Evolutionary conservation across 2,113 vertebrate genomes (phyloP), one percentile per base, ranked within the genome.

Genomic region (Poecile atricapillus): DNA sequence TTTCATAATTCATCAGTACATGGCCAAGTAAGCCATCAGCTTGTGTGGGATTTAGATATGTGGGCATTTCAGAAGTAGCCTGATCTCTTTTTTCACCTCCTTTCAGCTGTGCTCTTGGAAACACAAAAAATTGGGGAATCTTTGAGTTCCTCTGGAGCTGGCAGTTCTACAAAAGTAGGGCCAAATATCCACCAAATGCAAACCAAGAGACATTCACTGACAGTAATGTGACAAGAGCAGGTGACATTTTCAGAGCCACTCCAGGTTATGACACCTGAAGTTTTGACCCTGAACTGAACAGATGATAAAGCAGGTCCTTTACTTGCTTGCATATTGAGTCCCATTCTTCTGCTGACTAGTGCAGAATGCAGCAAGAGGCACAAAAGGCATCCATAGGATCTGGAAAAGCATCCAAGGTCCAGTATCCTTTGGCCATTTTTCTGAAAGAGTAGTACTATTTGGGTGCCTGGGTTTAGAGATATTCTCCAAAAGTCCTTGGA

Each of bases 41-140:
- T 56, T 73, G 17, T 49, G 16, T 31, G 13, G 1, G 3, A 37
- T 43, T 82, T 50, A 64, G 17, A 19, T 44, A 22, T 1, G 4
- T 20, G 5, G 13, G 9, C 8, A 27, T 80, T 94, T 79, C 20
- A 73, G 31, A 76, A 76, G 56, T 35, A 44, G 15, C 3, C 71
- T 30, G 25, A 39, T 35, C 47, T 79, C 39, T 84, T 30, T 14
- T 82, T 79, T 69, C 37, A 56, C 6, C 10, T 55, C 14, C 7
- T 87, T 84, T 63, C 13, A 63, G 11, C 10, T 21, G 5, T n/a
- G 33, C 8, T 39, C 2, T 50, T 55, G 52, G 43, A 87, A 87
- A 49, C 0, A 0, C 5, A 21, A 52, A 84, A 71, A 21, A 15
- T 5, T 46, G 19, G 30, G 35, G 21, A 75, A 63, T 25, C 3